These are phyloP conservation scores for Aquatica leii DNA, from an alignment of 2,888 invertebrate species.

Conservation along the genomic window DNA sequence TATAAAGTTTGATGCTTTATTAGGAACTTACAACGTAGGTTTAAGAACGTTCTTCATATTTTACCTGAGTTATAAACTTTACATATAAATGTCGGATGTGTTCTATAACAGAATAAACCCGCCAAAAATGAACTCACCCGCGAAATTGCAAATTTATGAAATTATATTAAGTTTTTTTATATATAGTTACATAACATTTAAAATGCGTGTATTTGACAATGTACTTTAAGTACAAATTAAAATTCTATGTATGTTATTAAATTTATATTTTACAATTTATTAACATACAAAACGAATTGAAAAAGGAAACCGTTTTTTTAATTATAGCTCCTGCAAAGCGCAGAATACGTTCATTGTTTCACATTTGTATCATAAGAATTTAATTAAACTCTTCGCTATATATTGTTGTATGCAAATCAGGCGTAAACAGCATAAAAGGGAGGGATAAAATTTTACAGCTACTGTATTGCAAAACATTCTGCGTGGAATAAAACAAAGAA, in stretches of 20 bases:
- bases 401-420: constrained; percentile 42
- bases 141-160: constrained; percentile 27
- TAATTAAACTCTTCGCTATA: constrained; percentile 43
- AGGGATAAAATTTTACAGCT: constrained; percentile 38
- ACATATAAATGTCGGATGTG: constrained; percentile 32
- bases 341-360: constrained; percentile 38
- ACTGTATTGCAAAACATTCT: constrained; percentile 36
- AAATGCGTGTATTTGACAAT: neutral
- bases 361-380: constrained; percentile 46
- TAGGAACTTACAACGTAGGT: constrained; percentile 32
- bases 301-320: constrained; percentile 28
- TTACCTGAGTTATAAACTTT: constrained; percentile 33
- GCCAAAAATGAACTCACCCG: constrained; percentile 28
- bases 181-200: neutral
- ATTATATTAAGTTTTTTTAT: constrained; percentile 10
- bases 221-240: neutral
- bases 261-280: constrained; percentile 24
- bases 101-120: constrained; percentile 28
- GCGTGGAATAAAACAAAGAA: constrained; percentile 33
- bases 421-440: constrained; percentile 38
- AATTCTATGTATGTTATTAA: constrained; percentile 12
- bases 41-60: constrained; percentile 35
- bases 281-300: constrained; percentile 18
- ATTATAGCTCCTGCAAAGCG: constrained; percentile 29
- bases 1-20: constrained; percentile 36